Percentiles rank a stretch among this genome's conserved stretches.
Conservation (phyloP, 2,113 vertebrate species). For the Dascyllus trimaculatus region DNA sequence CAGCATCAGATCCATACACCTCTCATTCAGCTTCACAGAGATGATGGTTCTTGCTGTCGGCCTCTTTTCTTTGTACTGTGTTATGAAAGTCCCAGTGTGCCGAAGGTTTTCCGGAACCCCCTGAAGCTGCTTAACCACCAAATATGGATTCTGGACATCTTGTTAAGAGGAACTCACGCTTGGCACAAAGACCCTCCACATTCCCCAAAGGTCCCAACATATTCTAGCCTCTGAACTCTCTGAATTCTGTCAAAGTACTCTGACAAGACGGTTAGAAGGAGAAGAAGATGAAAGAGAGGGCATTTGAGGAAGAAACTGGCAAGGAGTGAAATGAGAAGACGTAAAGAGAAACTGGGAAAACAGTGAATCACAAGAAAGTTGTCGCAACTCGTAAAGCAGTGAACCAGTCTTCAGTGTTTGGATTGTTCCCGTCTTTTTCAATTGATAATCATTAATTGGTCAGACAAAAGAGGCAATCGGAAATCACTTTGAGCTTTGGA, state of each 20-base stretch:
- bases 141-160: conserved; percentile 6
- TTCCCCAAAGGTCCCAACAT: conserved; percentile 4
- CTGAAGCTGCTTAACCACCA: neutral
- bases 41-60: neutral
- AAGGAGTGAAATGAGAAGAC: no score
- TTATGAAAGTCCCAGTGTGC: neutral
- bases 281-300: neutral
- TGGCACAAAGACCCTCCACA: neutral
- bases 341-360: no score
- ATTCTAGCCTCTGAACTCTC: neutral
- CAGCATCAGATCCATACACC: neutral
- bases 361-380: no score
- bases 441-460: no score
- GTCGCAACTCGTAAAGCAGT: no score
- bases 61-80: neutral
- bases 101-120: neutral
- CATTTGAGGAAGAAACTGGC: neutral
- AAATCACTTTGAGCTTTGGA: no score
- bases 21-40: neutral
- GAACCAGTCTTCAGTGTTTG: no score
- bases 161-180: conserved; percentile 2
- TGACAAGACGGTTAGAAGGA: neutral
- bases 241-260: neutral
- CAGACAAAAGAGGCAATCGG: no score
- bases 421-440: no score